Percentiles rank a stretch among this genome's conserved stretches.
Evolutionary conservation across 2,888 invertebrate species (phyloP).

Genomic region (Pelosia muscerda): DNA sequence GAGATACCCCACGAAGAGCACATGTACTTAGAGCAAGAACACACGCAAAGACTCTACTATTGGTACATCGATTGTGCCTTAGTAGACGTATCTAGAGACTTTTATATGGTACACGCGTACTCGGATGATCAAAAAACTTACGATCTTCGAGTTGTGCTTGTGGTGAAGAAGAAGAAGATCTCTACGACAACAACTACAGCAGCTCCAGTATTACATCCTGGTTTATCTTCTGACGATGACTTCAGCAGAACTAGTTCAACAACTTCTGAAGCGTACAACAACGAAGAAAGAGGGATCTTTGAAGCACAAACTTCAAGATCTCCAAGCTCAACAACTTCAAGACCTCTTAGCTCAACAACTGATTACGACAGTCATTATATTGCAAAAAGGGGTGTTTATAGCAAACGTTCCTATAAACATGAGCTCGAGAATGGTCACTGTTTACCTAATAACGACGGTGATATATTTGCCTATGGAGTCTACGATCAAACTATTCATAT

Average conservation of each 20-base stretch:
- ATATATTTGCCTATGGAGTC: neutral
- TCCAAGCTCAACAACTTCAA: neutral
- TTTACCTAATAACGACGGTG: neutral
- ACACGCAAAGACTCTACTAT: neutral
- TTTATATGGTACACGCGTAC: neutral
- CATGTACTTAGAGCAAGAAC: neutral
- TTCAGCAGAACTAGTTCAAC: too few relatives aligned
- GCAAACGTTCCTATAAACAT: too few relatives aligned
- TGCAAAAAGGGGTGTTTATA: neutral
- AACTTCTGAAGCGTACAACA: too few relatives aligned
- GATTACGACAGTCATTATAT: neutral
- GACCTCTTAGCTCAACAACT: neutral
- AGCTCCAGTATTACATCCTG: neutral
- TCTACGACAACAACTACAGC: neutral
- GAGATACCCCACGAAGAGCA: neutral
- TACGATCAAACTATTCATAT: neutral
- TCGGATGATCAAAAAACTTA: neutral
- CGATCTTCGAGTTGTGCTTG: neutral
- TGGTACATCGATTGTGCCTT: slow-evolving; percentile 3
- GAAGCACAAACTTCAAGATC: too few relatives aligned
- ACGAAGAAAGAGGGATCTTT: too few relatives aligned
- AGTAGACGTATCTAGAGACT: neutral
- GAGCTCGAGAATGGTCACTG: too few relatives aligned
- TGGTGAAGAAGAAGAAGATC: neutral
- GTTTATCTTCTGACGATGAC: too few relatives aligned